phyloP scores from a whole-genome alignment of 2,113 vertebrate genomes.

The Halichoeres trimaculatus region DNA sequence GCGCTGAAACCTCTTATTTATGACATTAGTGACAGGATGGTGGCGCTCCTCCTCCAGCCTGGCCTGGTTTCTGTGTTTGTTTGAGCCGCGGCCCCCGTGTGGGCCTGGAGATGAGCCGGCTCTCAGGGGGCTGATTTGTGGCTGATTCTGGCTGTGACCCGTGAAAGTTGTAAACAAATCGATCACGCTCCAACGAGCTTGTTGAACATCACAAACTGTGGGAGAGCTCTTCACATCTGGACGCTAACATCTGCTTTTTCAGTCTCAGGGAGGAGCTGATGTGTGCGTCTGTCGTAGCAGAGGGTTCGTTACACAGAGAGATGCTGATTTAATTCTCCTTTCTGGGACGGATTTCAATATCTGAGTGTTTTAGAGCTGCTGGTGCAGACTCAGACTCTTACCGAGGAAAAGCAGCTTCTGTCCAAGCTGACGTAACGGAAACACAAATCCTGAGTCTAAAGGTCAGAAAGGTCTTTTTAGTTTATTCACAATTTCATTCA shows the following conservation, averaged over 20 bases:
- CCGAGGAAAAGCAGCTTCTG: too few relatives aligned
- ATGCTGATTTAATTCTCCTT: not conserved
- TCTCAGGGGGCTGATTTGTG: slow-evolving; percentile 47
- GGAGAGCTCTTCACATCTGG: slow-evolving; percentile 67
- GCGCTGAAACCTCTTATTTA: slow-evolving; percentile 40
- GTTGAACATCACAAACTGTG: slow-evolving; percentile 28
- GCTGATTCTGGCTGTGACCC: slow-evolving; percentile 39
- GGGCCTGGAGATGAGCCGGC: slow-evolving; percentile 13
- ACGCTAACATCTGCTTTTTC: slow-evolving; percentile 46
- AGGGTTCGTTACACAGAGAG: not conserved
- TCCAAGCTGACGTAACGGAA: too few relatives aligned
- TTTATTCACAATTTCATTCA: too few relatives aligned
- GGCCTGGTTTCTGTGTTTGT: slow-evolving; percentile 19
- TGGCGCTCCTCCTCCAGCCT: not conserved
- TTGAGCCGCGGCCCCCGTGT: slow-evolving; percentile 41
- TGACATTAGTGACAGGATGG: slow-evolving; percentile 32
- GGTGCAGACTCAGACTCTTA: too few relatives aligned
- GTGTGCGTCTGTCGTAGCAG: not conserved
- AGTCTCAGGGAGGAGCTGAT: not conserved
- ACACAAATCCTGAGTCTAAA: too few relatives aligned
- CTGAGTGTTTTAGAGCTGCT: not conserved
- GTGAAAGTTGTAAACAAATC: slow-evolving; percentile 58
- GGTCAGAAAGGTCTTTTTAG: too few relatives aligned
- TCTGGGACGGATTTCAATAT: not conserved
- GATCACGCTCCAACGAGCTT: slow-evolving; percentile 15